A percentile compares a stretch with the other conserved stretches of the same genome.
These are phyloP conservation scores for Scylla paramamosain DNA, from an alignment of 1,140 invertebrate genomes.

Conservation along the genomic window DNA sequence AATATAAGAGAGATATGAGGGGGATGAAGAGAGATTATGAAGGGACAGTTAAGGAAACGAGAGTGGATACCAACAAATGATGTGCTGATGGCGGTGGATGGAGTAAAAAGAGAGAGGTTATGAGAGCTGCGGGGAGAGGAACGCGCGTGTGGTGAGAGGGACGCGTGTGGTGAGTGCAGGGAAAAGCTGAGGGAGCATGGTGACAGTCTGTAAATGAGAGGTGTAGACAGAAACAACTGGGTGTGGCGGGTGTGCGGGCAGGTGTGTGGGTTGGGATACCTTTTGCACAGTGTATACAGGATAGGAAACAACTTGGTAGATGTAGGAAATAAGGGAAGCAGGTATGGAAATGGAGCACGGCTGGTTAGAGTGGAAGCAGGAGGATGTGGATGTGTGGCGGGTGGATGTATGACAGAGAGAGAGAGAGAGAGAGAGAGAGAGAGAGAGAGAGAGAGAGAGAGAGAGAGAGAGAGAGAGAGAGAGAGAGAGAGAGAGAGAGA, in stretches of 20 bases:
- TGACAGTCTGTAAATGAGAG: not conserved
- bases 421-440: not conserved
- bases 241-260: not conserved
- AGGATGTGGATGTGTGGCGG: not conserved
- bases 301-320: not conserved
- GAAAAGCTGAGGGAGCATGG: not conserved
- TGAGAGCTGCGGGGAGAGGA: not conserved
- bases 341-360: not conserved
- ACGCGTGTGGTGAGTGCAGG: not conserved
- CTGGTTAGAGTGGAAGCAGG: not conserved
- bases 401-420: not conserved
- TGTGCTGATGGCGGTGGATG: not conserved
- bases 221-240: not conserved
- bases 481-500: too few species aligned
- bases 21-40: slow-evolving; percentile 4
- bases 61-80: not conserved
- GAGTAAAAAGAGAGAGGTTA: not conserved
- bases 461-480: too few species aligned
- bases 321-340: not conserved
- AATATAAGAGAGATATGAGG: not conserved
- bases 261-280: too few species aligned
- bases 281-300: not conserved
- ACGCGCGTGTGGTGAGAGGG: not conserved
- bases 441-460: too few species aligned
- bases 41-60: not conserved